Evolutionary conservation across 2,888 invertebrate species (phyloP).

Genomic region (Diloba caeruleocephala): DNA sequence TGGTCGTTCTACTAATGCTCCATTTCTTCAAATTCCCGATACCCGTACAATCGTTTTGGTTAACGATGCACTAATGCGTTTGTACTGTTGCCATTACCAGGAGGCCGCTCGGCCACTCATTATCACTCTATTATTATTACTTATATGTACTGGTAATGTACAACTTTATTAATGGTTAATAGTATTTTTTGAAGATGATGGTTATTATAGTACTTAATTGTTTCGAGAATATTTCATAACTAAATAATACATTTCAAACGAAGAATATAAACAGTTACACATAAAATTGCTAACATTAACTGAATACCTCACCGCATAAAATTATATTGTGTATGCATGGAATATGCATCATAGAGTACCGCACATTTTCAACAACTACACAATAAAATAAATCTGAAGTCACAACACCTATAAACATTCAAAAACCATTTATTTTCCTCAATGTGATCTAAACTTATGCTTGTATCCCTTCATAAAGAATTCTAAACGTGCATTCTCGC

Average conservation of each 20-base stretch:
- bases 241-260: no score
- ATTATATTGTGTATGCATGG: conserved; percentile 37
- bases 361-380: conserved; percentile 30
- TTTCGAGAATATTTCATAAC: no score
- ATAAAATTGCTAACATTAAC: no score
- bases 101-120: conserved; percentile 63
- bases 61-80: conserved; percentile 87
- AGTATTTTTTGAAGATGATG: no score
- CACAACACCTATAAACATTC: conserved; percentile 59
- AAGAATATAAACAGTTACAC: no score
- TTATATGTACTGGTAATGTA: conserved; percentile 26
- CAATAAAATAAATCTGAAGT: conserved; percentile 49
- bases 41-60: conserved; percentile 62
- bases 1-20: conserved; percentile 34
- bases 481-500: conserved; percentile 82
- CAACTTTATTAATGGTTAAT: conserved; percentile 15
- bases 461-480: conserved; percentile 83
- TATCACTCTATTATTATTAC: conserved; percentile 64
- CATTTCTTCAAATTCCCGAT: conserved; percentile 55
- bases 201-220: no score
- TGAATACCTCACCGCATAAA: conserved; percentile 32
- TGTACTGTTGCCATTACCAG: conserved; percentile 78
- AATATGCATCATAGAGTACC: conserved; percentile 40
- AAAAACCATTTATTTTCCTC: conserved; percentile 70
- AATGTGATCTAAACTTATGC: conserved; percentile 69